phyloP scores from a whole-genome alignment of 2,888 invertebrate genomes.

The Lepidochrysops patricia region DNA sequence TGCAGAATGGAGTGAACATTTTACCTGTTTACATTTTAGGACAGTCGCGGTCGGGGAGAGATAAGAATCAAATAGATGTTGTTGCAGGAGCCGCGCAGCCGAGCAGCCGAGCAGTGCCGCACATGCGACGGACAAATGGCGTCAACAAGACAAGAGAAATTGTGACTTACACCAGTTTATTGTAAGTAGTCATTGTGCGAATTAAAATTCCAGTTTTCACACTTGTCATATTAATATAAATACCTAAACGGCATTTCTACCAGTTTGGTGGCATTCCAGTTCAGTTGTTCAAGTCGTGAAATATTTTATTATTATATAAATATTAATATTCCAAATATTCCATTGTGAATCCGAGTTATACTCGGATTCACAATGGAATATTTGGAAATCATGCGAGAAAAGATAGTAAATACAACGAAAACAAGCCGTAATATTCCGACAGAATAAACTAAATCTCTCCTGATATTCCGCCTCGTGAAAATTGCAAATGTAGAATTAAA shows the following conservation, averaged over 20 bases:
- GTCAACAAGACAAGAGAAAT: slow-evolving; percentile 50
- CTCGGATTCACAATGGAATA: neutral
- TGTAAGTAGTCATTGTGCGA: neutral
- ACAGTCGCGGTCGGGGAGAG: slow-evolving; percentile 37
- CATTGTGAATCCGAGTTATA: too few species aligned
- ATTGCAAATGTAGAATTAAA: neutral
- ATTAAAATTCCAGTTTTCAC: neutral
- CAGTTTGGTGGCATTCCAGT: neutral
- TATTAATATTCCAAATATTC: too few species aligned
- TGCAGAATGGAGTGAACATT: slow-evolving; percentile 44
- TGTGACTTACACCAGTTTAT: slow-evolving; percentile 21
- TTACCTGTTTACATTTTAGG: slow-evolving; percentile 64
- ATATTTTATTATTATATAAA: too few species aligned
- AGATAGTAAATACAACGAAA: neutral
- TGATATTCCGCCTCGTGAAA: slow-evolving; percentile 4
- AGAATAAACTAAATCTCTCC: slow-evolving; percentile 1
- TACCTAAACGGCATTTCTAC: too few species aligned
- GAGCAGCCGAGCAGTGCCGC: slow-evolving; percentile 52
- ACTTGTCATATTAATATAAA: neutral
- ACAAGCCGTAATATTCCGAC: slow-evolving; percentile 1
- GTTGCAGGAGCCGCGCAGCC: too few species aligned
- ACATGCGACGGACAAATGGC: slow-evolving; percentile 50
- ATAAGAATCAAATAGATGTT: slow-evolving; percentile 75
- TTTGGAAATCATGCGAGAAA: slow-evolving; percentile 5
- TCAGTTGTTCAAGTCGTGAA: neutral